Base-by-base conservation (phyloP, 92 coral and sea anemone genomes). In the Pocillopora grandis region DNA sequence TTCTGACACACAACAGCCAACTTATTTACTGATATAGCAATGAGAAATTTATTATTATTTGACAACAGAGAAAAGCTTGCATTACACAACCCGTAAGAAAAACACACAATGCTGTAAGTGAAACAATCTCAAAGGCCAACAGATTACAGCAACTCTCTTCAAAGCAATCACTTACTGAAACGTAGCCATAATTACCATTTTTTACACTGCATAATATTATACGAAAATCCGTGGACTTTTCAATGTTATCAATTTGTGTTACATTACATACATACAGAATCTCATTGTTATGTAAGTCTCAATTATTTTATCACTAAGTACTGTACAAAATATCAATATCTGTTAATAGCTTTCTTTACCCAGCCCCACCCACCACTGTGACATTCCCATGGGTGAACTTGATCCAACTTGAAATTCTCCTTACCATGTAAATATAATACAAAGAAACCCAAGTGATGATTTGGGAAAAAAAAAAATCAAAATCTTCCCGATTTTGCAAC, bases 281-380 rank as follows among this genome's bases (percentile, higher is more conserved):
- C 78, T 72, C 86, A 82, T 71, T 82, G 72, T 72, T 64, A 79
- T 79, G 83, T 79, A 49, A 72, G 42, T 12, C 17, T 61, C 67
- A 36, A 68, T 80, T 74, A 72, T 72, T 37, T 80, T 80, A 52
- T 58, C 71, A 74, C 37, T 74, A 82, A 52, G 73, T 82, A 82
- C 86, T 82, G 86, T 82, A 82, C 86, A 82, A 82, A 82, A 72
- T 82, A 82, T 37, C 62, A 62, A 42, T 72, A 61, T 61, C 73
- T 60, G 85, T 60, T 62, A 37, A 82, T 82, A 73, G 31, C 78
- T 61, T 82, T 65, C 36, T 82, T 61, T 73, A 62, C 71, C 79
- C 77, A 33, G 20, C 86, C 86, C 65, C 33, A 48, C 79, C 77
- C 62, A 49, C 31, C 16, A 35, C 64, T 13, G 23, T 61, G 64